Percentiles rank a stretch among this genome's conserved stretches.
Evolutionary conservation across 2,797 vertebrate genomes (phyloP).

Genomic region (Rhynchonycteris naso): DNA sequence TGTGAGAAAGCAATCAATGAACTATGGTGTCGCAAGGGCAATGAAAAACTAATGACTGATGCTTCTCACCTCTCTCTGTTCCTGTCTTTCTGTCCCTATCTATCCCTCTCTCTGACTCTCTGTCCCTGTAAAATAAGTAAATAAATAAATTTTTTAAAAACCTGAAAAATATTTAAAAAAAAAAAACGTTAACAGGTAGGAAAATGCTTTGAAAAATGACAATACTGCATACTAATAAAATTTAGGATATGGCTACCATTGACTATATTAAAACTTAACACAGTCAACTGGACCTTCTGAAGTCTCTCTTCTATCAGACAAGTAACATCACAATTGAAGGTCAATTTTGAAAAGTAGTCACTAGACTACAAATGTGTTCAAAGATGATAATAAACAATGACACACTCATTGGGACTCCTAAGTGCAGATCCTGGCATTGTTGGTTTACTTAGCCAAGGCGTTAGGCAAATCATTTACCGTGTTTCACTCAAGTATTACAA

Average conservation of each 20-base stretch:
- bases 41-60: too few species aligned
- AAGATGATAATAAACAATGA: background rate
- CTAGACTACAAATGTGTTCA: background rate
- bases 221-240: background rate
- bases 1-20: too few species aligned
- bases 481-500: background rate
- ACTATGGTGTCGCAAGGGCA: too few species aligned
- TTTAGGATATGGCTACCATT: background rate
- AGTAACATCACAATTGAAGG: slow-evolving; percentile 1
- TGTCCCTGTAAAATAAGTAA: too few species aligned
- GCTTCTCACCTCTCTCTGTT: too few species aligned
- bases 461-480: background rate
- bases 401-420: background rate
- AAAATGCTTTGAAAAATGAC: slow-evolving; percentile 42
- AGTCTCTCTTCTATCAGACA: background rate
- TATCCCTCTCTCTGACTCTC: too few species aligned
- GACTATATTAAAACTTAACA: background rate
- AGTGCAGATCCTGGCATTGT: background rate
- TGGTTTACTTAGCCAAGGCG: background rate
- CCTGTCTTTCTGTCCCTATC: too few species aligned
- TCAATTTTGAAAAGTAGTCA: background rate
- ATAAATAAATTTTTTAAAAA: too few species aligned
- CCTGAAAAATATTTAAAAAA: too few species aligned
- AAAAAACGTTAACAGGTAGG: too few species aligned
- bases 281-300: background rate